Evolutionary conservation across 2,888 invertebrate genomes (phyloP).

Genomic region (Teinopalpus imperialis): DNA sequence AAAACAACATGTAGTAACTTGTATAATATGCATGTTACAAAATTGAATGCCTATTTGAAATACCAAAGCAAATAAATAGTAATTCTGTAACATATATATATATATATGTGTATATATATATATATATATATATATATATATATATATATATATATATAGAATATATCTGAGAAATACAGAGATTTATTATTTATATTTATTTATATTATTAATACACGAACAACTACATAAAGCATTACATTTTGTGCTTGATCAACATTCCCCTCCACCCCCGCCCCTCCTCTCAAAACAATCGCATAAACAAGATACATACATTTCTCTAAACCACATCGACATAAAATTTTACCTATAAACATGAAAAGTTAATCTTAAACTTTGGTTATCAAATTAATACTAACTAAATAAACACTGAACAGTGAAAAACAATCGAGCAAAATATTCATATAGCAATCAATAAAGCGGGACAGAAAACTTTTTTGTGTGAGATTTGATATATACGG

Average conservation of each 20-base stretch:
- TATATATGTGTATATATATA: too few relatives aligned
- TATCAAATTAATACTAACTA: conserved; percentile 27
- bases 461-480: neutral
- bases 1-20: too few relatives aligned
- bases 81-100: too few relatives aligned
- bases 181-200: conserved; percentile 29
- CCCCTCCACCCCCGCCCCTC: conserved; percentile 32
- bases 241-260: conserved; percentile 54
- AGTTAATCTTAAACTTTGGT: conserved; percentile 29
- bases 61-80: too few relatives aligned
- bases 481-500: too few relatives aligned
- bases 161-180: conserved; percentile 22
- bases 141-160: too few relatives aligned
- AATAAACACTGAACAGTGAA: conserved; percentile 12
- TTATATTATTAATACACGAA: conserved; percentile 65
- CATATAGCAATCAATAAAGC: neutral
- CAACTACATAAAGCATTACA: conserved; percentile 73
- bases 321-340: conserved; percentile 9
- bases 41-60: neutral
- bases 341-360: conserved; percentile 16
- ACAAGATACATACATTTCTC: conserved; percentile 17
- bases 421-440: neutral
- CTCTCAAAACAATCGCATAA: conserved; percentile 11
- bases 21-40: too few relatives aligned
- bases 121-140: too few relatives aligned